These are phyloP conservation scores for Volucella inanis DNA, from an alignment of 2,888 invertebrate species.

Conservation along the genomic window DNA sequence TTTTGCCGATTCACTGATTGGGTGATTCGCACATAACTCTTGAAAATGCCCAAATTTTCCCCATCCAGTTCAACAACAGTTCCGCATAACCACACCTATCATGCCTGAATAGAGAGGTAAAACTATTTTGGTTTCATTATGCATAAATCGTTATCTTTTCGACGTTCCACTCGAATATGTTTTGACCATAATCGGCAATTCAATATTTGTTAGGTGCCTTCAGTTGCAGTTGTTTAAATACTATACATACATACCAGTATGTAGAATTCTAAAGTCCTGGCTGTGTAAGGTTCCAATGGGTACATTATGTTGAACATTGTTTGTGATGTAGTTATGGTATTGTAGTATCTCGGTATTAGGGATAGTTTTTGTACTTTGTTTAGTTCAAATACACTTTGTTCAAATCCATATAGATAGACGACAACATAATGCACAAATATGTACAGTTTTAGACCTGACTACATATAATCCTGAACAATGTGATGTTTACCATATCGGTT, in stretches of 20 bases:
- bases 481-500: too few relatives aligned
- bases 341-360: background rate
- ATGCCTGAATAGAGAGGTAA: background rate
- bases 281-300: background rate
- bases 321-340: background rate
- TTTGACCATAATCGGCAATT: constrained; percentile 44
- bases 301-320: background rate
- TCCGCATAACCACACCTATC: background rate
- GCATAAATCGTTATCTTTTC: constrained; percentile 40
- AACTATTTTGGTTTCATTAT: constrained; percentile 19
- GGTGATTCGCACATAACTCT: too few relatives aligned
- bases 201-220: constrained; percentile 30
- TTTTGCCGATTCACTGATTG: too few relatives aligned
- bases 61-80: too few relatives aligned
- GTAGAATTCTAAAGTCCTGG: background rate
- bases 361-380: background rate
- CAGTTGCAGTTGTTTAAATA: constrained; percentile 9
- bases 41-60: too few relatives aligned
- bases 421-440: too few relatives aligned
- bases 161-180: constrained; percentile 35
- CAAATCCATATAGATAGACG: too few relatives aligned
- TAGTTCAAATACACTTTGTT: too few relatives aligned
- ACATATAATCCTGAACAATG: too few relatives aligned
- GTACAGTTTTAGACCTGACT: too few relatives aligned
- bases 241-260: too few relatives aligned